These are phyloP conservation scores for Gnatocerus cornutus DNA, from an alignment of 2,888 invertebrate species.

Conservation along the genomic window DNA sequence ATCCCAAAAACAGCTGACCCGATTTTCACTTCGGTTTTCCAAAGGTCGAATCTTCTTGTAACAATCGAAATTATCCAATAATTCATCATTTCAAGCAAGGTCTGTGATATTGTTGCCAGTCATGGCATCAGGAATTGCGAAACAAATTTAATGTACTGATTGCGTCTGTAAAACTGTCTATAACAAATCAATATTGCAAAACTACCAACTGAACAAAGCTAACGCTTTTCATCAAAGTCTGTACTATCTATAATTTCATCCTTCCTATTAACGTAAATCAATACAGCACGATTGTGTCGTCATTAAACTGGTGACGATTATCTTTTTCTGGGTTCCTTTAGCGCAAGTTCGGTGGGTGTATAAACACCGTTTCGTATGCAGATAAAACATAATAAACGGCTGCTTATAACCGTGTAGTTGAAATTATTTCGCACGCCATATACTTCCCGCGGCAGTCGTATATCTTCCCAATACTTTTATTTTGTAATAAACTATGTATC, in stretches of 20 bases:
- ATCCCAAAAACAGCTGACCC: not conserved
- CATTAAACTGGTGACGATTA: slow-evolving; percentile 8
- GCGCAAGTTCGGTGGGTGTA: slow-evolving; percentile 27
- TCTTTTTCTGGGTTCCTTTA: not conserved
- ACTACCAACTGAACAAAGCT: slow-evolving; percentile 11
- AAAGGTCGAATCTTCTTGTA: slow-evolving; percentile 11
- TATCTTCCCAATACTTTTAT: slow-evolving; percentile 51
- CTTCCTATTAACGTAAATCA: slow-evolving; percentile 29
- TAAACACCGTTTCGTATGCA: slow-evolving; percentile 53
- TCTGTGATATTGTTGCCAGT: slow-evolving; percentile 50
- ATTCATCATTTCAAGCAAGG: slow-evolving; percentile 33
- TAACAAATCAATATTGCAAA: slow-evolving; percentile 47
- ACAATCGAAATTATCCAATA: slow-evolving; percentile 24
- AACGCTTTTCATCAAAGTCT: slow-evolving; percentile 11
- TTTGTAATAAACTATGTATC: slow-evolving; percentile 51
- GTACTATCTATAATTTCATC: slow-evolving; percentile 30
- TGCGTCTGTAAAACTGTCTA: slow-evolving; percentile 38
- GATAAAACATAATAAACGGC: slow-evolving; percentile 51
- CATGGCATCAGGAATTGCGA: slow-evolving; percentile 57
- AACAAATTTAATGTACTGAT: slow-evolving; percentile 47
- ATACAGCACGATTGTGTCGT: slow-evolving; percentile 8
- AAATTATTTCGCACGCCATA: slow-evolving; percentile 42
- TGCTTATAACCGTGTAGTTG: slow-evolving; percentile 34
- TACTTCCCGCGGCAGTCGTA: slow-evolving; percentile 47
- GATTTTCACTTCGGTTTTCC: slow-evolving; percentile 24